phyloP scores from a whole-genome alignment of 2,113 vertebrate genomes.

The Nibea coibor region DNA sequence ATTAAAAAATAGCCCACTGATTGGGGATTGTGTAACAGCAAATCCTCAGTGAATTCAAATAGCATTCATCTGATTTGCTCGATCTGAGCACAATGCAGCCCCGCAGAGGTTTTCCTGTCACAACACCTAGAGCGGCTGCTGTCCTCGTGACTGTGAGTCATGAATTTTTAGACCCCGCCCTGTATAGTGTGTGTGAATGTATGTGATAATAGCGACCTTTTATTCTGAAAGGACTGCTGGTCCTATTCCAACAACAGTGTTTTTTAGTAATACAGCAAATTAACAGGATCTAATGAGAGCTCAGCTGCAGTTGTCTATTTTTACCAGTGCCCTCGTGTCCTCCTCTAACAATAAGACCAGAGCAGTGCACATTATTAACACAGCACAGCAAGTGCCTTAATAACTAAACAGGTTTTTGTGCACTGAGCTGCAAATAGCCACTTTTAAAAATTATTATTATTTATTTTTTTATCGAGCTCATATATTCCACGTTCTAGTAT shows the following conservation, averaged over 20 bases:
- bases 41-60: slow-evolving; percentile 10
- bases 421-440: slow-evolving; percentile 30
- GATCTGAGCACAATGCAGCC: neutral
- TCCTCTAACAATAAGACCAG: slow-evolving; percentile 33
- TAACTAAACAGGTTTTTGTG: slow-evolving; percentile 22
- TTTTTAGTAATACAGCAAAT: slow-evolving; percentile 24
- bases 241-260: neutral
- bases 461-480: slow-evolving; percentile 8
- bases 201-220: neutral
- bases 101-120: slow-evolving; percentile 4
- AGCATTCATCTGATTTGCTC: slow-evolving; percentile 14
- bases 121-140: slow-evolving; percentile 21
- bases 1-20: neutral
- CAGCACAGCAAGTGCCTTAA: slow-evolving; percentile 22
- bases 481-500: slow-evolving; percentile 30
- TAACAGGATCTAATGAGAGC: slow-evolving; percentile 38
- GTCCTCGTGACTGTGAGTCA: neutral
- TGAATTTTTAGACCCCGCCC: neutral
- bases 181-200: neutral
- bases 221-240: neutral
- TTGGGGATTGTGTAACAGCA: neutral
- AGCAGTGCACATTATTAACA: slow-evolving; percentile 42
- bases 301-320: slow-evolving; percentile 52
- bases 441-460: too few relatives aligned
- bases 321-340: slow-evolving; percentile 33